phyloP scores from a whole-genome alignment of 2,113 vertebrate genomes.

The Paedocypris sp. region DNA sequence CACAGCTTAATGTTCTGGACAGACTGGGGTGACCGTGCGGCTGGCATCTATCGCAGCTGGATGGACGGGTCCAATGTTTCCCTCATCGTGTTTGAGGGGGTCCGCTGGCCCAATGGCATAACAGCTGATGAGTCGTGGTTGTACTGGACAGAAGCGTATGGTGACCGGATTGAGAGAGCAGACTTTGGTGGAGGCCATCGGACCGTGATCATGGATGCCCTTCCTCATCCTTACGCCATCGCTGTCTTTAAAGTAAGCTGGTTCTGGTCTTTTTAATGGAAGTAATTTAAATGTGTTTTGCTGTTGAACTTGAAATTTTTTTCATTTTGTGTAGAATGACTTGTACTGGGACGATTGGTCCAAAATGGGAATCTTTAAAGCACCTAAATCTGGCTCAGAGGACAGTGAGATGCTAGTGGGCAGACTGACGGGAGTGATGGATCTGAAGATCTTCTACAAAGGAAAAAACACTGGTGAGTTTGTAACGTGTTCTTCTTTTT shows the following conservation, averaged over 20 bases:
- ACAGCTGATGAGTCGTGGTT: conserved; percentile 83
- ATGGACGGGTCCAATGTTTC: conserved; percentile 80
- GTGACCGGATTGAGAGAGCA: conserved; percentile 86
- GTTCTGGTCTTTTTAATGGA: background rate
- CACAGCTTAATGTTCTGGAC: conserved; percentile 96
- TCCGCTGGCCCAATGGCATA: conserved; percentile 94
- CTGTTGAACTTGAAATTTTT: background rate
- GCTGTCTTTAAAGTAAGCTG: conserved; percentile 83
- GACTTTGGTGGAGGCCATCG: conserved; percentile 75
- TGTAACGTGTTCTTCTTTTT: too few relatives aligned
- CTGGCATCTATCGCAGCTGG: conserved; percentile 78
- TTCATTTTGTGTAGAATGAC: conserved; percentile 70
- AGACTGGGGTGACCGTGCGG: conserved; percentile 85
- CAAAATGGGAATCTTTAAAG: conserved; percentile 90
- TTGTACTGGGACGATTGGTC: conserved; percentile 99
- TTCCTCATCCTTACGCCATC: conserved; percentile 93
- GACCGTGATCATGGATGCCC: conserved; percentile 76
- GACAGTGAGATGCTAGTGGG: conserved; percentile 73
- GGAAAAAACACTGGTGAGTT: conserved; percentile 76
- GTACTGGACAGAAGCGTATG: conserved; percentile 95
- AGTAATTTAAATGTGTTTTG: background rate
- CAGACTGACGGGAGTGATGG: conserved; percentile 86
- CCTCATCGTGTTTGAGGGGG: conserved; percentile 74
- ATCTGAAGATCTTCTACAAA: conserved; percentile 95
- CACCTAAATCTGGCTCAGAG: conserved; percentile 73